These are phyloP conservation scores for Notamacropus eugenii DNA, from an alignment of 2,797 vertebrate genomes.

Conservation along the genomic window DNA sequence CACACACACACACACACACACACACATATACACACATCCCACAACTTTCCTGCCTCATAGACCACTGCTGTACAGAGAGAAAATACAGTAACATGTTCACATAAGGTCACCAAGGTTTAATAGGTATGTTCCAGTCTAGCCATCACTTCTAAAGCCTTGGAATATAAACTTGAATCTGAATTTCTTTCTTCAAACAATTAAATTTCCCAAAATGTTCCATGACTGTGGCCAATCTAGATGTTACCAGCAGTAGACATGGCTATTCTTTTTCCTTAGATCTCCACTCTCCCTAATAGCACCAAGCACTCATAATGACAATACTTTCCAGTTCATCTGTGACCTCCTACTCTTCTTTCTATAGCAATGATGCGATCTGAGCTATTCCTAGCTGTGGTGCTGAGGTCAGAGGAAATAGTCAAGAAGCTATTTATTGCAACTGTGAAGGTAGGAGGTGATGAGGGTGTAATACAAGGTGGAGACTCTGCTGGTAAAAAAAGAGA, in stretches of 20 bases:
- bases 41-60: neutral
- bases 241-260: neutral
- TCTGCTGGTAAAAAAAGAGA: neutral
- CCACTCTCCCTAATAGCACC: neutral
- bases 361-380: neutral
- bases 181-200: neutral
- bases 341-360: neutral
- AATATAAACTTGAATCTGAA: neutral
- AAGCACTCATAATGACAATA: neutral
- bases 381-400: neutral
- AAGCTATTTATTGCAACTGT: neutral
- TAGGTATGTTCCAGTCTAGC: neutral
- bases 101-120: neutral
- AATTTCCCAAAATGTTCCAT: neutral
- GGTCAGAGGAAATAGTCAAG: neutral
- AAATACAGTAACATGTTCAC: neutral
- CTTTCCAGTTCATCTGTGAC: neutral
- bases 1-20: neutral
- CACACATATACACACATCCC: too few species aligned
- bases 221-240: neutral
- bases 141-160: neutral
- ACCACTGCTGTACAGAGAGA: neutral
- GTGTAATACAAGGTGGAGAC: neutral
- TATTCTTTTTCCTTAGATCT: neutral
- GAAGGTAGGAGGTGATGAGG: neutral